These are phyloP conservation scores for Ptilodon capucinus DNA, from an alignment of 2,888 invertebrate species.

Conservation along the genomic window DNA sequence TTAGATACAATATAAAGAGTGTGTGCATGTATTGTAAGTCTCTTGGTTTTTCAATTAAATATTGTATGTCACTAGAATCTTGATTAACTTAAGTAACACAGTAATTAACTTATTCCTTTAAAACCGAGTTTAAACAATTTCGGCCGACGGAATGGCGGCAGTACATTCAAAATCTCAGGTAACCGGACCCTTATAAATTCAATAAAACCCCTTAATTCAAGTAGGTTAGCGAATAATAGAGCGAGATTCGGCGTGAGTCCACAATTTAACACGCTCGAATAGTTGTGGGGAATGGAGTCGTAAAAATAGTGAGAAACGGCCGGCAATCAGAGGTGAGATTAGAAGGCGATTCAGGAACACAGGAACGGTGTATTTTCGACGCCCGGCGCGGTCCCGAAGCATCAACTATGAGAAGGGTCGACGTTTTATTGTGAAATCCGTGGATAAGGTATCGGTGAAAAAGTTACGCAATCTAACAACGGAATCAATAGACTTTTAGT, in stretches of 20 bases:
- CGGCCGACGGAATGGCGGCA: slow-evolving; percentile 18
- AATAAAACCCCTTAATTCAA: slow-evolving; percentile 52
- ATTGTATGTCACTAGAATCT: too few relatives aligned
- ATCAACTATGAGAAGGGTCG: slow-evolving; percentile 61
- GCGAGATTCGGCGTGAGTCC: slow-evolving; percentile 46
- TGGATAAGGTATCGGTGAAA: neutral
- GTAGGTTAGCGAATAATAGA: slow-evolving; percentile 42
- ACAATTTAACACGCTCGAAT: slow-evolving; percentile 49
- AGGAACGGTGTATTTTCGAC: slow-evolving; percentile 23
- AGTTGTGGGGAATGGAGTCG: slow-evolving; percentile 55
- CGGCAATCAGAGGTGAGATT: slow-evolving; percentile 71
- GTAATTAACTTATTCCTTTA: slow-evolving; percentile 1
- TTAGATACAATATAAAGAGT: too few relatives aligned
- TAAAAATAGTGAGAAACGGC: slow-evolving; percentile 70
- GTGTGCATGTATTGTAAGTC: too few relatives aligned
- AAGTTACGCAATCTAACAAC: neutral
- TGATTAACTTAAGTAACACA: too few relatives aligned
- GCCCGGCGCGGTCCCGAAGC: slow-evolving; percentile 25
- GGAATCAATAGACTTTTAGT: neutral
- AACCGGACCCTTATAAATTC: slow-evolving; percentile 50
- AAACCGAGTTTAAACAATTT: slow-evolving; percentile 35
- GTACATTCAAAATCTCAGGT: slow-evolving; percentile 36
- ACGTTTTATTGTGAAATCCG: slow-evolving; percentile 45
- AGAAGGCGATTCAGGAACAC: slow-evolving; percentile 51
- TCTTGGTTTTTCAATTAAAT: too few relatives aligned